Conservation (phyloP, 2,888 invertebrate species). For the Leptinotarsa peninsularis region DNA sequence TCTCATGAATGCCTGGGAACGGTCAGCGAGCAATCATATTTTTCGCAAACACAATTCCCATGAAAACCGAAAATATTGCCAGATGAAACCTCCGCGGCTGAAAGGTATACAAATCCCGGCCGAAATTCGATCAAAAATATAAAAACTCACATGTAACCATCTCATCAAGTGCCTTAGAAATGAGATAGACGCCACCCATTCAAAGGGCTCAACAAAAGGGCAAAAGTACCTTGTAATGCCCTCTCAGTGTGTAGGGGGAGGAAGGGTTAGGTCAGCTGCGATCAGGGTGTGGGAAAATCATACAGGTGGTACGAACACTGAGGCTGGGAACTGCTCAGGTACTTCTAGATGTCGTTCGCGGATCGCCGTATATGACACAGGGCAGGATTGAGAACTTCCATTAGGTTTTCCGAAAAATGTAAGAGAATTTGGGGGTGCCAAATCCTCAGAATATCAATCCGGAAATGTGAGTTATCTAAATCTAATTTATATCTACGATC, state of each 20-base stretch:
- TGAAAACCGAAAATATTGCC: neutral
- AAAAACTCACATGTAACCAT: slow-evolving; percentile 10
- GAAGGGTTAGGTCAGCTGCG: slow-evolving; percentile 64
- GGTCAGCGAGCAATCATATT: neutral
- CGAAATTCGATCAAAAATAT: slow-evolving; percentile 13
- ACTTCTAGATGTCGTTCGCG: slow-evolving; percentile 26
- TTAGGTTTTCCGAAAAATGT: neutral
- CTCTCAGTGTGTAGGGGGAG: slow-evolving; percentile 51
- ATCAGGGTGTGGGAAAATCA: slow-evolving; percentile 63
- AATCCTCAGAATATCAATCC: too few relatives aligned
- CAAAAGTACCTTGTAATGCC: slow-evolving; percentile 39
- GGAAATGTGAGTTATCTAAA: too few relatives aligned
- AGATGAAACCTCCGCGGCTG: neutral
- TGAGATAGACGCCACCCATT: slow-evolving; percentile 28
- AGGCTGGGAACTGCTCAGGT: slow-evolving; percentile 37
- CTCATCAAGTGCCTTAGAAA: slow-evolving; percentile 20
- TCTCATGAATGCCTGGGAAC: neutral
- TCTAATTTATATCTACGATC: too few relatives aligned
- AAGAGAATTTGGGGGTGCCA: neutral
- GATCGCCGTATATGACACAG: neutral
- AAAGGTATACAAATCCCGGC: neutral
- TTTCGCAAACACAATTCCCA: neutral
- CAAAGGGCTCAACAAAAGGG: slow-evolving; percentile 37
- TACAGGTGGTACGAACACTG: slow-evolving; percentile 59
- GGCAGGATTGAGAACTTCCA: neutral